Conservation (phyloP, 2,113 vertebrate species). For the Entomyzon cyanotis region DNA sequence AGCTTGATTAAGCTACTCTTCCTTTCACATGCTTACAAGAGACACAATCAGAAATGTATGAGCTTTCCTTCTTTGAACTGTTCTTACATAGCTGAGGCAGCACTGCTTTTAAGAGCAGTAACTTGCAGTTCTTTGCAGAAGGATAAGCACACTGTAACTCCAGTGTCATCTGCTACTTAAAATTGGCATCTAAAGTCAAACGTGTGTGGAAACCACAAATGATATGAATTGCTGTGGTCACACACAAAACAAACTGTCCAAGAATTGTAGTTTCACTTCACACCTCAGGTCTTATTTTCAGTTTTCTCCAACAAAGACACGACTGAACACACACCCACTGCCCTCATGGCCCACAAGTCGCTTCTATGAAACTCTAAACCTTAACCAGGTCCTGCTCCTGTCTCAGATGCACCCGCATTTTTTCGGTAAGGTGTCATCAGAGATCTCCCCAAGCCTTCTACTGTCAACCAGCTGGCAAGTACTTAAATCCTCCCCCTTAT, state of each 20-base stretch:
- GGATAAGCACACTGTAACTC: background rate
- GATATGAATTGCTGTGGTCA: background rate
- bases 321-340: background rate
- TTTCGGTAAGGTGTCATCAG: background rate
- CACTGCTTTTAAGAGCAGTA: background rate
- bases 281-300: background rate
- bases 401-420: background rate
- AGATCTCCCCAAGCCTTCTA: background rate
- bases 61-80: background rate
- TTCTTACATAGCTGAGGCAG: background rate
- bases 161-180: background rate
- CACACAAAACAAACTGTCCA: background rate
- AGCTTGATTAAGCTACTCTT: background rate
- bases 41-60: background rate
- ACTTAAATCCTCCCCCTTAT: background rate
- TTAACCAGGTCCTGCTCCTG: background rate
- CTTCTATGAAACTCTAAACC: background rate
- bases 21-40: background rate
- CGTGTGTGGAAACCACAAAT: background rate
- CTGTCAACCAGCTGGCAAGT: background rate
- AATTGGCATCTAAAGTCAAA: background rate
- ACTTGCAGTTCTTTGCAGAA: background rate
- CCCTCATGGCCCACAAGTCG: background rate
- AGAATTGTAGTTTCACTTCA: background rate
- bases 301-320: background rate